Evolutionary conservation across 1,140 invertebrate species (phyloP), one percentile per base, ranked within the genome.

Genomic region (Hylyphantes graminicola): DNA sequence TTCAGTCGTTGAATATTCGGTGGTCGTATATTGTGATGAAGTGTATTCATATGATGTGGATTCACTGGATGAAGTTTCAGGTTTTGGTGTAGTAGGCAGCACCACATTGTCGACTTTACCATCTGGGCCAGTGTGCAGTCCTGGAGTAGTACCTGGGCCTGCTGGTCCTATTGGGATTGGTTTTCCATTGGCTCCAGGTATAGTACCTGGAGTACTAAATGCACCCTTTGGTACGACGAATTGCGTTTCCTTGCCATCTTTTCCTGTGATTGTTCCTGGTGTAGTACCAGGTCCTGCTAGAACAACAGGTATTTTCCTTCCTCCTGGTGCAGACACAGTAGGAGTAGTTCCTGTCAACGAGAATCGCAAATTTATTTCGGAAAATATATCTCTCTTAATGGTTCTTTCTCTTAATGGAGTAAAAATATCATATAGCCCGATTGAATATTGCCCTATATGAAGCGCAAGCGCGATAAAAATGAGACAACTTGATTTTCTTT

Each of bases 231-330:
- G 70, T 57, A 19, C 19, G 2, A 74, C 72, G 7, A 10, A 19
- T 13, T 57, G 10, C 0, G 72, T 53, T 19, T 35, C 15, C 7
- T 57, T 55, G 15, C 74, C 74, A 70, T 48, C 17, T n/a, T 19
- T 55, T 17, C 70, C 70, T 3, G 70, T 73, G 7, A 55, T 21
- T 1, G 70, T 73, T 73, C 70, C 70, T 73, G 73, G 73, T 21
- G 73, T 75, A 10, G 51, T 17, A 4, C 70, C 70, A 19, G 70
- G 70, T 73, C 70, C 51, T n/a, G 70, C 67, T 7, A 50, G 67
- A 70, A 70, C 35, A 70, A 70, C 53, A 7, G 48, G 67, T 50
- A 70, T 70, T 15, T 35, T 35, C 53, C 21, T 51, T 50, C 67
- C 67, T 21, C 70, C 68, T 12, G 64, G 64, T 48, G n/a, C n/a